Conservation (phyloP, 2,113 vertebrate species). For the Spea bombifrons region DNA sequence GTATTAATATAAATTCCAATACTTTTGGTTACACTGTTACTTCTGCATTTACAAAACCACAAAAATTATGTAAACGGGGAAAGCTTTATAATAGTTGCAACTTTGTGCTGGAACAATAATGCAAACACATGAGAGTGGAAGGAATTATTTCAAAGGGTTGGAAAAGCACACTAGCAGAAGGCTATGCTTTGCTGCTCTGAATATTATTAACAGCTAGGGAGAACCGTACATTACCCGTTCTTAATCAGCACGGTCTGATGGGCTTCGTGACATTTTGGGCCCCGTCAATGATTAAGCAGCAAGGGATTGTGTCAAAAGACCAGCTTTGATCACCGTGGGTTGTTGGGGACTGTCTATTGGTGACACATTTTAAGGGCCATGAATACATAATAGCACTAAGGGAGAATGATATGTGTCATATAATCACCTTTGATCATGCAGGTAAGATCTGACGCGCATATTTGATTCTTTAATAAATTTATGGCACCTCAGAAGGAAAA, state of each 20-base stretch:
- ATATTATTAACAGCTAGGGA: constrained; percentile 19
- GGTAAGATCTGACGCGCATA: constrained; percentile 44
- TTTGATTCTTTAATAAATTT: constrained; percentile 41
- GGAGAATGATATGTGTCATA: constrained; percentile 41
- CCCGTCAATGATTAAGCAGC: constrained; percentile 39
- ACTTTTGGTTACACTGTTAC: too few species aligned
- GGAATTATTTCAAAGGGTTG: background rate
- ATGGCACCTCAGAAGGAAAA: constrained; percentile 26
- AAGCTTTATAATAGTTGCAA: too few species aligned
- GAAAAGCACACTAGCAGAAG: background rate
- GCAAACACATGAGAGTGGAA: background rate
- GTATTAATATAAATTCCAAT: too few species aligned
- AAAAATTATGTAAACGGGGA: too few species aligned
- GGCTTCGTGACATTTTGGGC: constrained; percentile 42
- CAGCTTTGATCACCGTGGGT: constrained; percentile 37
- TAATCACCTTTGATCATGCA: constrained; percentile 40
- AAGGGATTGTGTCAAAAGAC: constrained; percentile 35
- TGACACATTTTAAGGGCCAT: constrained; percentile 43
- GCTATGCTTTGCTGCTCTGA: background rate
- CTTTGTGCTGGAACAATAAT: too few species aligned
- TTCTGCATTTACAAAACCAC: too few species aligned
- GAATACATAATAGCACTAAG: constrained; percentile 39
- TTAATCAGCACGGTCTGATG: constrained; percentile 33
- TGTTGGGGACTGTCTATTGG: constrained; percentile 31
- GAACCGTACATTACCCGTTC: constrained; percentile 2